Percentiles rank a stretch among this genome's conserved stretches.
Evolutionary conservation across 1,140 invertebrate species (phyloP).

Genomic region (Listronotus oregonensis): DNA sequence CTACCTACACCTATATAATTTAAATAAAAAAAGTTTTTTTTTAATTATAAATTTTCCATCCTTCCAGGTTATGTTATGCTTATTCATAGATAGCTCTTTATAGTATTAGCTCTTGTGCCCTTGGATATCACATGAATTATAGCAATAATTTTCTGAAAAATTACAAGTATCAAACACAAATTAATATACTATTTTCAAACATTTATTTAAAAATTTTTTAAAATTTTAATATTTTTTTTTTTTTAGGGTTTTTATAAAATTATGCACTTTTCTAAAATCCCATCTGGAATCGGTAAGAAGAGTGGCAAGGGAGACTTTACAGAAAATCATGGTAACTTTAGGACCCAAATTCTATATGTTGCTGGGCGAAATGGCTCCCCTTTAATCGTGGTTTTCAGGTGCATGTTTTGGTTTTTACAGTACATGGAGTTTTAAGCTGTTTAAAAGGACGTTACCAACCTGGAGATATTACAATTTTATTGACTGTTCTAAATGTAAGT

Average conservation of each 20-base stretch:
- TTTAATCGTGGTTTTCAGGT: slow-evolving; percentile 90
- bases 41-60: too few relatives aligned
- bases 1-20: too few relatives aligned
- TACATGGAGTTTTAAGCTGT: slow-evolving; percentile 79
- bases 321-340: slow-evolving; percentile 85
- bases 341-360: slow-evolving; percentile 81
- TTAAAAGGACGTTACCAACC: slow-evolving; percentile 69
- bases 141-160: too few relatives aligned
- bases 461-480: slow-evolving; percentile 75
- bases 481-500: slow-evolving; percentile 77
- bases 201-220: too few relatives aligned
- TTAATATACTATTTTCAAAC: too few relatives aligned
- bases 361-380: slow-evolving; percentile 78
- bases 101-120: too few relatives aligned
- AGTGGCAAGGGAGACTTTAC: slow-evolving; percentile 82
- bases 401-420: slow-evolving; percentile 88
- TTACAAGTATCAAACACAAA: too few relatives aligned
- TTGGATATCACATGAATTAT: too few relatives aligned
- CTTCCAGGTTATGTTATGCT: too few relatives aligned
- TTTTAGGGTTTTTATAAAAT: slow-evolving; percentile 82
- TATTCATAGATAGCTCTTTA: too few relatives aligned
- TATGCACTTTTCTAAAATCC: slow-evolving; percentile 88
- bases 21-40: too few relatives aligned
- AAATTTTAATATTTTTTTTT: too few relatives aligned
- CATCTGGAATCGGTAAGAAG: slow-evolving; percentile 86